Base-by-base conservation (phyloP, 2,888 invertebrate species). In the Drosophila infuscata region DNA sequence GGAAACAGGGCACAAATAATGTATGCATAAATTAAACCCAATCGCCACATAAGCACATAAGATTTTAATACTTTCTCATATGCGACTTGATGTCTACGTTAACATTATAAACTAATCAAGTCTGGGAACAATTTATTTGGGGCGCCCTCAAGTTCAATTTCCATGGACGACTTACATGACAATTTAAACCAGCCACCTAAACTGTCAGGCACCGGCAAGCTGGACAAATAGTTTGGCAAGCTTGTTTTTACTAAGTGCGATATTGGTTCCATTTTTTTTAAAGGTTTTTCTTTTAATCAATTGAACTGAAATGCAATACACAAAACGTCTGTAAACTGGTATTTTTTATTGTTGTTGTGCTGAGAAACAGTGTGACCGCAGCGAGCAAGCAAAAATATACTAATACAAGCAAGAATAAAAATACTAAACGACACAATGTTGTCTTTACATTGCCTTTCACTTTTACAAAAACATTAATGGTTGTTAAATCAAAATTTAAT, bases 151-250 rank as follows among this genome's bases (percentile, higher is more conserved):
- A n/a, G 46, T 60, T 66, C 38, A 64, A 66, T 73, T 82, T 68
- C 65, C 74, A 68, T 73, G 59, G 29, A 32, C 36, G 94, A 94
- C 94, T 94, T 94, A 98, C 98, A 94, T 94, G 97, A 96, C 79
- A 98, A 94, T 89, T 95, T 95, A 93, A 98, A 97, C 96, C 97
- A 97, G 91, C 98, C 98, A 76, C 96, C 96, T 81, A 98, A 93
- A 17, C 96, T 94, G 91, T 97, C 96, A 11, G 98, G 98, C 92
- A 98, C 95, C 29, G 98, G 98, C 78, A 98, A 94, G 91, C 95
- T 95, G 64, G 96, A 94, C 87, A 98, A 94, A 94, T 98, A 98
- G 93, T 97, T 96, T 7, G 98, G 98, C 82, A 98, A 93, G 51
- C 96, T 95, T 74, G 95, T 95, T 94, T 96, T 97, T 6, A 98